Evolutionary conservation across 2,888 invertebrate genomes (phyloP), one percentile per base, ranked within the genome.

Genomic region (Pollenia amentaria): DNA sequence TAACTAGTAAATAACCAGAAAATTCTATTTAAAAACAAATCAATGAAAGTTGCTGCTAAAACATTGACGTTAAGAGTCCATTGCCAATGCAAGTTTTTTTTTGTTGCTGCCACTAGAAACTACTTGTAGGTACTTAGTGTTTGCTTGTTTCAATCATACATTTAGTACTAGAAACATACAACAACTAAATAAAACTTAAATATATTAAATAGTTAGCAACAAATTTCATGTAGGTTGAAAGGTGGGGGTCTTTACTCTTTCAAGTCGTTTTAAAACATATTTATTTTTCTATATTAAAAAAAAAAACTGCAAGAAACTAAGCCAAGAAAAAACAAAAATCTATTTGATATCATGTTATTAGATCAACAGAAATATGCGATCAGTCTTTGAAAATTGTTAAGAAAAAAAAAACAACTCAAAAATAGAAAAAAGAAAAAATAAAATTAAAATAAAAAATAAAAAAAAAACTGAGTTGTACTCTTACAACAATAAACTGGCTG

Each of bases 281-380:
- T 76, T 76, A 82, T 70, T 76, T 76, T 18, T 82, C 60, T 60
- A 40, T 51, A 69, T 44, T 29, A 29, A 29, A 29, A 29, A 29
- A 29, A 29, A 29, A 46, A 42, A 38, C 46, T 44, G 48, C 44
- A 55, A 60, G 29, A 51, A 38, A 73, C 16, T 40, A 16, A 29
- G n/a, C 11, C 46, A 60, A 44, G 16, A 55, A 55, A 44, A 76
- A 60, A 21, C 21, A 60, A 72, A 80, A 67, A 78, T 73, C 73
- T 40, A 75, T 44, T 79, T 67, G 67, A 84, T 82, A 87, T 87
- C 87, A 87, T 87, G 38, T 87, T 84, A 73, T 81, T 73, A 69
- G 84, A 87, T 87, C 87, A 84, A 77, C 80, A 87, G 87, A 87
- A 87, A 84, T 84, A 87, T 87, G 87, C 81, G 87, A 87, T 87